Conservation (phyloP, 2,888 invertebrate species). For the Drosophila diplacantha region DNA sequence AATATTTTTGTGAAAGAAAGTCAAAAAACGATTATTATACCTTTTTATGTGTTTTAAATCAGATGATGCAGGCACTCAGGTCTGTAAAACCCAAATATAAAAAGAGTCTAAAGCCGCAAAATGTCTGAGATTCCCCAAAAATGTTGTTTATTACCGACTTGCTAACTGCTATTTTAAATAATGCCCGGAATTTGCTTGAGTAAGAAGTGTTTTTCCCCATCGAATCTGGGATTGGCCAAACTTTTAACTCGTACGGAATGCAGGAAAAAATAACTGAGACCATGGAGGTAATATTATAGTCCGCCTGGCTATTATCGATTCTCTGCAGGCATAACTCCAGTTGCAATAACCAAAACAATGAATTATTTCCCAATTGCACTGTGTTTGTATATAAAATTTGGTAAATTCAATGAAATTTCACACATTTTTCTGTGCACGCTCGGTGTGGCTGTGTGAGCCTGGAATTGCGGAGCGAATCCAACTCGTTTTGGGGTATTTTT, state of each 20-base stretch:
- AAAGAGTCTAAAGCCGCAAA: neutral
- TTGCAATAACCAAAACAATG: conserved; percentile 34
- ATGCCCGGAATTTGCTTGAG: conserved; percentile 13
- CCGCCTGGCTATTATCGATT: conserved; percentile 31
- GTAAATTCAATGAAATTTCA: conserved; percentile 40
- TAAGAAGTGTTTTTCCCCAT: conserved; percentile 18
- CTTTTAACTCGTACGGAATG: conserved; percentile 11
- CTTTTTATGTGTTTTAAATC: neutral
- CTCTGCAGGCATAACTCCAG: conserved; percentile 27
- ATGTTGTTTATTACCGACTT: conserved; percentile 1
- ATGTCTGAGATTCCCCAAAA: neutral
- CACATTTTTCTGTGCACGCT: conserved; percentile 26
- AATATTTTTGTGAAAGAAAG: neutral
- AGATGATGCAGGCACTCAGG: neutral
- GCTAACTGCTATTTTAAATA: conserved; percentile 28
- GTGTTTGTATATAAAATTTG: conserved; percentile 36
- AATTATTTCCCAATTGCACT: conserved; percentile 33
- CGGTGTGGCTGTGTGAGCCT: conserved; percentile 6
- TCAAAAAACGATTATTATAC: neutral
- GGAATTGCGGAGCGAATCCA: conserved; percentile 27
- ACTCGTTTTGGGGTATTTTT: conserved; percentile 36
- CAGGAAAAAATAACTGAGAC: conserved; percentile 9
- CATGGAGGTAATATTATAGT: conserved; percentile 24
- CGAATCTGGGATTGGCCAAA: conserved; percentile 29
- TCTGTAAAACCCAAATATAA: neutral